Evolutionary conservation across 2,888 invertebrate genomes (phyloP), one percentile per base, ranked within the genome.

Genomic region (Campoplex nolae): DNA sequence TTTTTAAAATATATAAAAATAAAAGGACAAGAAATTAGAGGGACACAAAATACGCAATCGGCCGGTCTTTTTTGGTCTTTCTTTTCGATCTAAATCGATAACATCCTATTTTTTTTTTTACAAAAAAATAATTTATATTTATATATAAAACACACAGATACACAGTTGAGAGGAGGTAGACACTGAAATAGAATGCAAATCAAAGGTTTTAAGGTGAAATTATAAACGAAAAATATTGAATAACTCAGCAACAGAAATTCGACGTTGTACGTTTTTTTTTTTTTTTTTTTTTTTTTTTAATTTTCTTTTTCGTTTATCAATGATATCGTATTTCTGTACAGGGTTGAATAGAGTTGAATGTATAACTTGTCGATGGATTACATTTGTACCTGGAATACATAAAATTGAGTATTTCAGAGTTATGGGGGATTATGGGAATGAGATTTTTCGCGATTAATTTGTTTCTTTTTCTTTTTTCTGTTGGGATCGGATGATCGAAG

Each of bases 321-420:
- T 74, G 42, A 62, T 62, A 32, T 51, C 65, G 86, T 86, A 62
- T 81, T 45, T 70, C 32, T 86, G 86, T 73, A 70, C 73, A 32
- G 48, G 67, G 54, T 54, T 58, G 48, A 35, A 48, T 73, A 74
- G 35, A 45, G 18, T 79, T 65, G 71, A 73, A 58, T 76, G 58
- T 58, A 32, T 32, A 58, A 32, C 13, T 28, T 28, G 11, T 58
- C 58, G 58, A 32, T 58, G 28, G 28, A 32, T 13, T 68, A 11
- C 13, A 28, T 48, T 71, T 45, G 75, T 79, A 83, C 86, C 86
- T 86, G 83, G 70, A 86, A 86, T 83, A 76, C 54, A 80, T 65
- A 80, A 84, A 42, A 48, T n/a, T 13, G 16, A 54, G 54, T 73
- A 73, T 71, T 13, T 51, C 28, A 51, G 18, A 71, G 48, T 58